Evolutionary conservation across 2,888 invertebrate species (phyloP).

Genomic region (Torymus aiolomorphi): DNA sequence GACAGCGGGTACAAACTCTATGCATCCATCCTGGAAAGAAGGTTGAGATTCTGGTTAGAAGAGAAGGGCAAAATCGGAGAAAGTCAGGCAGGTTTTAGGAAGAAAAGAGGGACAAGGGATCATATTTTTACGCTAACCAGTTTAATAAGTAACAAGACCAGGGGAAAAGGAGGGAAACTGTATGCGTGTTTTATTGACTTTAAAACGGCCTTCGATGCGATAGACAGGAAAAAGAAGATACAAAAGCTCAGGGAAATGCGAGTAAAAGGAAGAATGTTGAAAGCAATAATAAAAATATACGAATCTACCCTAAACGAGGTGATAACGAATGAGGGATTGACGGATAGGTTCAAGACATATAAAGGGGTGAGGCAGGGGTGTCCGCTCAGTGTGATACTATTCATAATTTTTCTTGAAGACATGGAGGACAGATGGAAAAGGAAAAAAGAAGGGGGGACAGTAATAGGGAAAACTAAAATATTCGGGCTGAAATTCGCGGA

Average conservation of each 20-base stretch:
- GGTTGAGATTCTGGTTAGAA: too few species aligned
- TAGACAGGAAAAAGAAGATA: neutral
- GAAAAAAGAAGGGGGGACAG: slow-evolving; percentile 1
- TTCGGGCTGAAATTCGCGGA: neutral
- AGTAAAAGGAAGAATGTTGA: neutral
- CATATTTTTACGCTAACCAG: too few species aligned
- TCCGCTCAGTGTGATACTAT: neutral
- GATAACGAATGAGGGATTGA: neutral
- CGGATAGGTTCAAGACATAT: neutral
- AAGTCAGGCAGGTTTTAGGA: too few species aligned
- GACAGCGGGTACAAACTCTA: too few species aligned
- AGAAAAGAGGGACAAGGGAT: too few species aligned
- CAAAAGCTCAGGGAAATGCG: neutral
- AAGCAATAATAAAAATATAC: neutral
- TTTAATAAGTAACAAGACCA: too few species aligned
- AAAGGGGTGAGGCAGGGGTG: too few species aligned
- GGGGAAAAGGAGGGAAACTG: too few species aligned
- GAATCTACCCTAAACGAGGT: neutral
- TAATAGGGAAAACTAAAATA: neutral
- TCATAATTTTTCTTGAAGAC: neutral
- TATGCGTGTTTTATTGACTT: too few species aligned
- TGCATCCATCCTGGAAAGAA: too few species aligned
- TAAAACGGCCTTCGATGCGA: too few species aligned
- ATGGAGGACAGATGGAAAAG: neutral
- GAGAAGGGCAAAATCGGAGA: too few species aligned